A percentile compares a stretch with the other conserved stretches of the same genome.
Evolutionary conservation across 2,888 invertebrate genomes (phyloP).

Genomic region (Vanessa cardui): DNA sequence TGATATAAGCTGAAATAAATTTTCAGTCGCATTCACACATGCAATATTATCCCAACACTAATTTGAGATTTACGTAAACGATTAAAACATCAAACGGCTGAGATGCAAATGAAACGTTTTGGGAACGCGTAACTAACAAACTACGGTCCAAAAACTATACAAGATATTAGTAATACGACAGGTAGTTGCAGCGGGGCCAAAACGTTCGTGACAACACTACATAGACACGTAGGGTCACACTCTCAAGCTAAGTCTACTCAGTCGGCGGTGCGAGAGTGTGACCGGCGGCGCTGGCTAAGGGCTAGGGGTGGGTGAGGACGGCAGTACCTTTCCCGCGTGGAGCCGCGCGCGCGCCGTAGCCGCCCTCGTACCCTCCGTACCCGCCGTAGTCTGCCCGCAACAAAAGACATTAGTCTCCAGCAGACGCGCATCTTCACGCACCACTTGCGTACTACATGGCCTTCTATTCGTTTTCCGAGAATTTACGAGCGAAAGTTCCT

Average conservation of each 20-base stretch:
- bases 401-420: conserved; percentile 79
- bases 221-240: background rate
- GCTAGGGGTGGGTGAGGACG: conserved; percentile 44
- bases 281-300: conserved; percentile 35
- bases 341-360: conserved; percentile 93
- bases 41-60: conserved; percentile 13
- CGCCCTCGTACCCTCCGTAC: conserved; percentile 94
- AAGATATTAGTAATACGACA: background rate
- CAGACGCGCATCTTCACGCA: conserved; percentile 20
- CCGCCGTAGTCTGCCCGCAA: conserved; percentile 91
- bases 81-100: background rate
- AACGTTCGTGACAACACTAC: conserved; percentile 22
- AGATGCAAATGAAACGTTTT: conserved; percentile 25
- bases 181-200: conserved; percentile 21
- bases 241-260: background rate
- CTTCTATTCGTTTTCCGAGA: background rate
- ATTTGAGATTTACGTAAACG: conserved; percentile 1
- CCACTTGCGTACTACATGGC: background rate
- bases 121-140: conserved; percentile 3
- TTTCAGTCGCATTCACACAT: conserved; percentile 10
- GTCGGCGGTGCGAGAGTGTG: conserved; percentile 2
- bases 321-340: conserved; percentile 94
- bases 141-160: background rate
- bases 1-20: background rate
- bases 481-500: no score